Evolutionary conservation across 2,113 vertebrate species (phyloP), one percentile per base, ranked within the genome.

Genomic region (Corythornis madagascariensis): DNA sequence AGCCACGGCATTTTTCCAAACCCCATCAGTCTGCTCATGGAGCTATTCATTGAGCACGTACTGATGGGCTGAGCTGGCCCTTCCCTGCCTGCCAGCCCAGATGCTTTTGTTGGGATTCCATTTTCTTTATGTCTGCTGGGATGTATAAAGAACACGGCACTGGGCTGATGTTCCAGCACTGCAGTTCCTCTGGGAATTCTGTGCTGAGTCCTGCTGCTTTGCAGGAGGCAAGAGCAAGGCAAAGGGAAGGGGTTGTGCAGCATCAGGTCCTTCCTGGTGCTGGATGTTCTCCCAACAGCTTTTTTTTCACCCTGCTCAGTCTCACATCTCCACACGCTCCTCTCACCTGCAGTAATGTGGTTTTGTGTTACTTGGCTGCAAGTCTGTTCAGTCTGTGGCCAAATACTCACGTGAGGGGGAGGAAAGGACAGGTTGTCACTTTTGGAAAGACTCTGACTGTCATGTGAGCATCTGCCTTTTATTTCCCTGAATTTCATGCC

Each of bases 361-460:
- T n/a, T 65, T 35, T 8, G 3, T 2, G 40, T 15, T 20, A 8
- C 60, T 42, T 14, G 19, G 3, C 8, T 18, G 29, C 0, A 1
- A 7, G 28, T 7, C 55, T 35, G 35, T 8, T 26, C 43, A 25
- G 7, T 13, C 28, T 21, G 20, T 17, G 45, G 61, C 35, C 76
- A 15, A 40, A 65, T 3, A 1, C 16, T 38, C 40, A 6, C 55
- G 4, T 0, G 29, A 52, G 2, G 8, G 15, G 35, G 11, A 29
- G 52, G 16, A 19, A 52, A 57, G 52, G 25, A 6, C 2, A 0
- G 11, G 1, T 2, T 12, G 25, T 15, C 45, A 9, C 75, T 42
- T 42, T 42, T 65, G 75, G 45, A 12, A 33, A 48, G 61, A 4
- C 42, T 3, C 29, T 2, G 60, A 8, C 24, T 19, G 29, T 6